These are phyloP conservation scores for Furcula furcula DNA, from an alignment of 2,888 invertebrate species.

Conservation along the genomic window DNA sequence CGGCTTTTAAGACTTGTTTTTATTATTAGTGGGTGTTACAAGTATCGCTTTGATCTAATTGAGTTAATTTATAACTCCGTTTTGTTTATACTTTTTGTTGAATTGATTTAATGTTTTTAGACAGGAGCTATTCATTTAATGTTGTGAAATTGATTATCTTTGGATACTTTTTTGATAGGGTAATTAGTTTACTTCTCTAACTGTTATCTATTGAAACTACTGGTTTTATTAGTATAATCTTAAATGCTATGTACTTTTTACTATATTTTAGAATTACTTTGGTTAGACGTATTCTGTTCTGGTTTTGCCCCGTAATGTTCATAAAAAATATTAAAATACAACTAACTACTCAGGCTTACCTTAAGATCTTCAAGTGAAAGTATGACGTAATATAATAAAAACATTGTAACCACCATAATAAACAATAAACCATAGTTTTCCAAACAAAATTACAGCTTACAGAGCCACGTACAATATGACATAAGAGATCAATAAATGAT, in stretches of 20 bases:
- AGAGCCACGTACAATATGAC: conserved; percentile 23
- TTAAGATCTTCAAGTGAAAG: not conserved
- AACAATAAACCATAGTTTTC: conserved; percentile 10
- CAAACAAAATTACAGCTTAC: conserved; percentile 13
- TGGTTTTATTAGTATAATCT: too few relatives aligned
- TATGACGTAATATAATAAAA: not conserved
- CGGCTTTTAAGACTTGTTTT: conserved; percentile 51
- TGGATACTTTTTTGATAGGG: too few relatives aligned
- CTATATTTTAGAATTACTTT: too few relatives aligned
- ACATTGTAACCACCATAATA: conserved; percentile 3
- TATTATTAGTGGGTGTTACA: conserved; percentile 16
- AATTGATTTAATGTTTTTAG: not conserved
- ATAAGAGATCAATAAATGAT: conserved; percentile 25
- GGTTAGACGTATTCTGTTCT: too few relatives aligned
- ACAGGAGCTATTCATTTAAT: not conserved
- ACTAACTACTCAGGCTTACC: too few relatives aligned
- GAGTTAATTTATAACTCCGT: conserved; percentile 18
- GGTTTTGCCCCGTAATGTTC: too few relatives aligned
- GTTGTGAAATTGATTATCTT: too few relatives aligned
- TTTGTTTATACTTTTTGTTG: not conserved
- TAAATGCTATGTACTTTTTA: too few relatives aligned
- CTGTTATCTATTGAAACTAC: too few relatives aligned
- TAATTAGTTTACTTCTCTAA: too few relatives aligned
- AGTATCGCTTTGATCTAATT: conserved; percentile 19
- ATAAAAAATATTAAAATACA: too few relatives aligned